Evolutionary conservation across 35 echinoderm and acorn worm genomes (phyloP).

Genomic region (Holothuria glaberrima): DNA sequence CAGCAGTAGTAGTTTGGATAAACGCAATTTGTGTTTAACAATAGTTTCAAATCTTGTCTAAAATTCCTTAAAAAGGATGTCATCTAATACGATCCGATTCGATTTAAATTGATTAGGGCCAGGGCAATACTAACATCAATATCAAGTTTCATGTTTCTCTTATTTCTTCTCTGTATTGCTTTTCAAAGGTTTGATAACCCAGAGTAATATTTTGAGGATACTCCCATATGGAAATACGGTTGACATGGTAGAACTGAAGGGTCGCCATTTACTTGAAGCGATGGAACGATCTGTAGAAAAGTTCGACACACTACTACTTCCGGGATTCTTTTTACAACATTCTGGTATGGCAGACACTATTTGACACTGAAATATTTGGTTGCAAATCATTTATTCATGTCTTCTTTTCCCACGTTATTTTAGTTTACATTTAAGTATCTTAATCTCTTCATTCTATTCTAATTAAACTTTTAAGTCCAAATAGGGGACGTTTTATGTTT

Average conservation of each 20-base stretch:
- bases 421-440: not conserved
- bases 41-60: too few relatives aligned
- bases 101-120: too few relatives aligned
- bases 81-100: too few relatives aligned
- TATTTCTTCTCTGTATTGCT: not conserved
- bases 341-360: conserved; percentile 28
- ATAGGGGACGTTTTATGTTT: not conserved
- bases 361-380: not conserved
- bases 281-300: conserved; percentile 65
- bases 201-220: not conserved
- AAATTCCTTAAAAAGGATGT: too few relatives aligned
- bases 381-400: not conserved
- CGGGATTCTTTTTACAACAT: conserved; percentile 64
- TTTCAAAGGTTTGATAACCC: not conserved
- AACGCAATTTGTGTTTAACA: too few relatives aligned
- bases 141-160: too few relatives aligned
- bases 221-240: conserved; percentile 82
- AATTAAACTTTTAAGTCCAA: not conserved
- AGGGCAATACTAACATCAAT: too few relatives aligned
- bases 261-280: conserved; percentile 51
- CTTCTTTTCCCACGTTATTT: not conserved
- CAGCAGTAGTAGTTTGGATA: too few relatives aligned
- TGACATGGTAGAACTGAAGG: conserved; percentile 61
- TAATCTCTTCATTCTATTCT: not conserved
- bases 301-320: conserved; percentile 6